phyloP scores from a whole-genome alignment of 2,113 vertebrate genomes.

The Microtus montanus region DNA sequence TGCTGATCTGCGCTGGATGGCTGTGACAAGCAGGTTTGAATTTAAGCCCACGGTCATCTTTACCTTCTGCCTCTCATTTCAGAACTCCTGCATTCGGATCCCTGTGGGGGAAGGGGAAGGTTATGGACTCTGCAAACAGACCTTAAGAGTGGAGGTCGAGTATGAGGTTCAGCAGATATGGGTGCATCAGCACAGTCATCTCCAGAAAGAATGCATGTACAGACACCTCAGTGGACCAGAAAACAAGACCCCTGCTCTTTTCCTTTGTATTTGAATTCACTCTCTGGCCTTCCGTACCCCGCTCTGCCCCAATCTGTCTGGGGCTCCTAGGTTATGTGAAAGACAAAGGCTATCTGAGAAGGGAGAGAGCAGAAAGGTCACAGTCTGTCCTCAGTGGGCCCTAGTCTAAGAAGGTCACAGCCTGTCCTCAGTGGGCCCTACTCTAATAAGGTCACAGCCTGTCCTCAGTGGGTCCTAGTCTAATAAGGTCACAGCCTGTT shows the following conservation, averaged over 20 bases:
- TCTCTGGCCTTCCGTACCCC: neutral
- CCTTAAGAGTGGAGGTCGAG: neutral
- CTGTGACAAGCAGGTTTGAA: neutral
- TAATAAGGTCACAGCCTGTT: neutral
- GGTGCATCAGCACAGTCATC: too few relatives aligned
- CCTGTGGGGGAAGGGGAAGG: neutral
- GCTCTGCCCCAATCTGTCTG: neutral
- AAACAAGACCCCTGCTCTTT: neutral
- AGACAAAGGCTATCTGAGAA: too few relatives aligned
- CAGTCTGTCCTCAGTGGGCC: neutral
- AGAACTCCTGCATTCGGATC: neutral
- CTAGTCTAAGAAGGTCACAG: too few relatives aligned
- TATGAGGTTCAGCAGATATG: neutral
- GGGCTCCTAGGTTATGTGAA: neutral
- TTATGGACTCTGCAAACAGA: neutral
- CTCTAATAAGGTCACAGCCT: neutral
- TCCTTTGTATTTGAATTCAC: neutral
- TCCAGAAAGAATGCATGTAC: neutral
- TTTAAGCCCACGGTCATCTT: neutral
- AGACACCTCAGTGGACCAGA: neutral
- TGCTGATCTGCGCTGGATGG: neutral
- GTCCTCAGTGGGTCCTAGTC: neutral
- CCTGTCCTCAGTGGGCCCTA: neutral
- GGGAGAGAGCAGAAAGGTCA: neutral
- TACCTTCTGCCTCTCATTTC: conserved; percentile 18